Percentiles rank a stretch among this genome's conserved stretches.
Conservation (phyloP, 2,888 invertebrate species). For the Penaeus monodon region DNA sequence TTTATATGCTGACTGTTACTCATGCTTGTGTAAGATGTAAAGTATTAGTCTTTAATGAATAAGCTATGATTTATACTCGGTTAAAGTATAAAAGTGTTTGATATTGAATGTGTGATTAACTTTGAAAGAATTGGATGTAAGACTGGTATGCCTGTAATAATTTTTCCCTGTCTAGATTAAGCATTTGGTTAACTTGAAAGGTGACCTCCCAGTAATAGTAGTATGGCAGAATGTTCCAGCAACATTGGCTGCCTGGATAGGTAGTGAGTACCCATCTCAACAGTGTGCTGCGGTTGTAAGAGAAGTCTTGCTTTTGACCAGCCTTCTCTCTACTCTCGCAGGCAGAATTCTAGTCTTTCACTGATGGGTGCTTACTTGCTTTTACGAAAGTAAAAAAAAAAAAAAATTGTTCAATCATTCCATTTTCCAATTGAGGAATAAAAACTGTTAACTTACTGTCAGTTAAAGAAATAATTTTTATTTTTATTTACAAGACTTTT, state of each 20-base stretch:
- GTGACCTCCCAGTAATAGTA: neutral
- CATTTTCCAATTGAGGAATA: too few species aligned
- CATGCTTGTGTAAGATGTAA: neutral
- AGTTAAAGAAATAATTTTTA: too few species aligned
- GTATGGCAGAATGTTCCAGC: neutral
- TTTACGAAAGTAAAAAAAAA: too few species aligned
- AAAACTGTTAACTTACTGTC: too few species aligned
- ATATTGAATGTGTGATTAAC: too few species aligned
- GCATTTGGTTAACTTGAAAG: too few species aligned
- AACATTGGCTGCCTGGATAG: neutral
- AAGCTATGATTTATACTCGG: neutral
- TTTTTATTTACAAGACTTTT: too few species aligned
- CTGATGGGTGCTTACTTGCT: conserved; percentile 47
- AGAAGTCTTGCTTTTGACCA: conserved; percentile 37
- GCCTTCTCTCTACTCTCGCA: conserved; percentile 53
- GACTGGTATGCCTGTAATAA: too few species aligned
- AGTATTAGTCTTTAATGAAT: neutral
- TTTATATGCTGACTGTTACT: neutral
- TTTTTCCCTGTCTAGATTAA: too few species aligned
- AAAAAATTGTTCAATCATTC: too few species aligned
- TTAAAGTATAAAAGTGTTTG: neutral
- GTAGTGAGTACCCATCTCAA: conserved; percentile 39
- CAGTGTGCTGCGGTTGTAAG: conserved; percentile 60
- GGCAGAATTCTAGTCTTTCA: conserved; percentile 62
- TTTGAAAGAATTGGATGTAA: too few species aligned